Evolutionary conservation across 1,140 invertebrate genomes (phyloP), one percentile per base, ranked within the genome.

Genomic region (Macrostomum lignano): DNA sequence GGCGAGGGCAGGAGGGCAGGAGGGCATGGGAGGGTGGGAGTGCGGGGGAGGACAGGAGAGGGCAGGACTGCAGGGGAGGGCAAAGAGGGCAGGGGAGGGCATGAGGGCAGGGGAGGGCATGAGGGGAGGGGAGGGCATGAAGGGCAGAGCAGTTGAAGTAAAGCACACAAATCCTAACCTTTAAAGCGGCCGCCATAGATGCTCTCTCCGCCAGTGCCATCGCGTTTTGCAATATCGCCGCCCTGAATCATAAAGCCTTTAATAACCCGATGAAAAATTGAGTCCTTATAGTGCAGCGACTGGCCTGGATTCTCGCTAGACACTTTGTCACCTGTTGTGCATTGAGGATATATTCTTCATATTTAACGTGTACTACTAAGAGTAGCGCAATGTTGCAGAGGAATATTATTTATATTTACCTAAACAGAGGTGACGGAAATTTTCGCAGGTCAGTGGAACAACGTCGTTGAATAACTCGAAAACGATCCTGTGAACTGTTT

Each of bases 201-300:
- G 44, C 77, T 84, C 59, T 81, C 81, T 32, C 81, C 84, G 34
- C 81, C 82, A 57, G 81, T 93, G 49, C 81, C 79, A 56, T 88
- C 82, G 21, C 30, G 19, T 46, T 79, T 66, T 11, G 46, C 51
- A 38, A 60, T 58, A 44, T 60, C 57, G 31, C 57, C 57, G 34
- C 46, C 46, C 40, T 60, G 57, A 3, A 60, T 47, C 46, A 60
- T 57, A 37, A 60, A 60, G 35, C 84, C 81, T 40, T 86, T 84
- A 50, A 96, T 91, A 38, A 96, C 72, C 46, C 84, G 69, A 38
- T 65, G 62, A 47, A 65, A 58, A 11, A 46, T 50, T 29, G 46
- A 44, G 11, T 49, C 51, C 38, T 47, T 47, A 38, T 49, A 59
- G 38, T 63, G 59, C 17, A 64, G 47, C 28, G 55, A 48, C 38